These are phyloP conservation scores for Peromyscus maniculatus DNA, from an alignment of 2,113 vertebrate genomes.

Conservation along the genomic window DNA sequence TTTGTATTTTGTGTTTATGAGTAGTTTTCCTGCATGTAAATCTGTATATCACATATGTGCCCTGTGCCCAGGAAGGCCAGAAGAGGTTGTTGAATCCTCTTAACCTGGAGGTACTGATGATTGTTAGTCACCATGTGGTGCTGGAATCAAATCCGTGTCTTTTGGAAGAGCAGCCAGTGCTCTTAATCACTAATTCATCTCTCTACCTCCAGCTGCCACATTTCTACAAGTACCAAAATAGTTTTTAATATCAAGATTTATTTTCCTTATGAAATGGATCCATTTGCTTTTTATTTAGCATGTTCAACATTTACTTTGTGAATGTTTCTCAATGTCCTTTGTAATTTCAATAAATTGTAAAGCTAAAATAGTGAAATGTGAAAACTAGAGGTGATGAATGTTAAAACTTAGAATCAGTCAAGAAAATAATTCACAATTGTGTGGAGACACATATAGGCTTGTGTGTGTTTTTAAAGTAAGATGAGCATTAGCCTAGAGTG, in stretches of 20 bases:
- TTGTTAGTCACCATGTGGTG: not conserved
- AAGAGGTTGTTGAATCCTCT: not conserved
- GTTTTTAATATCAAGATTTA: not conserved
- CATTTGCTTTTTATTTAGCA: not conserved
- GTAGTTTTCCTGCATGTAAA: not conserved
- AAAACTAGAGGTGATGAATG: not conserved
- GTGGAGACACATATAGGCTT: not conserved
- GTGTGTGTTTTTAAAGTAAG: not conserved
- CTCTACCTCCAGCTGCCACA: not conserved
- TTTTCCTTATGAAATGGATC: not conserved
- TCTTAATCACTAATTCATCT: not conserved
- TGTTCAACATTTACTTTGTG: not conserved
- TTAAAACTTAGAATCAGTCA: not conserved
- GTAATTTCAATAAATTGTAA: not conserved
- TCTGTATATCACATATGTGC: not conserved
- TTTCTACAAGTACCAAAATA: not conserved
- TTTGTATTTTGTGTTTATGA: not conserved
- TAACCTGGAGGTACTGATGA: not conserved
- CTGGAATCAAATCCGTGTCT: too few species aligned
- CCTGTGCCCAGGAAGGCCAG: not conserved
- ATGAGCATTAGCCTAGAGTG: not conserved
- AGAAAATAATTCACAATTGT: not conserved
- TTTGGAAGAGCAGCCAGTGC: not conserved
- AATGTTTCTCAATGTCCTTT: too few species aligned
- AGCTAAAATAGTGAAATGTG: not conserved